Conservation (phyloP, 2,888 invertebrate species). For the Rhodophaea formosa region DNA sequence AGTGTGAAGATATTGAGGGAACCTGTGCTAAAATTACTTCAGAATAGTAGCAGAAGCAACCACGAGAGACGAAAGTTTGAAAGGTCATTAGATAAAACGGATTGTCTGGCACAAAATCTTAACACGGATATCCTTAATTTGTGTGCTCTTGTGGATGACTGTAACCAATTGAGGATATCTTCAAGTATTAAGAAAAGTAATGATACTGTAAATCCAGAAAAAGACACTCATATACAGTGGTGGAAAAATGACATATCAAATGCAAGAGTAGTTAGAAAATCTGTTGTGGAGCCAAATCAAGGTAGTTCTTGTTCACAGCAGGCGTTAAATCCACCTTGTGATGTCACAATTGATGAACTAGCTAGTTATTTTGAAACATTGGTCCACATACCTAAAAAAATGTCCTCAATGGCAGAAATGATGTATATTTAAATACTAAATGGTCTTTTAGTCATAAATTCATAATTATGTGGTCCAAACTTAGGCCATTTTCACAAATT, state of each 20-base stretch:
- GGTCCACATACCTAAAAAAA: slow-evolving; percentile 98
- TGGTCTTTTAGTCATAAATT: slow-evolving; percentile 11
- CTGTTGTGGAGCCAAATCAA: slow-evolving; percentile 46
- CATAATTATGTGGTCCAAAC: slow-evolving; percentile 23
- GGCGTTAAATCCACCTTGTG: slow-evolving; percentile 87
- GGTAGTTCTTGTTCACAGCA: slow-evolving; percentile 88
- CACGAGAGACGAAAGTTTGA: slow-evolving; percentile 35
- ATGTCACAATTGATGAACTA: slow-evolving; percentile 95
- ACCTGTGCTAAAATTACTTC: slow-evolving; percentile 78
- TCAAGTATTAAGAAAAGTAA: slow-evolving; percentile 38
- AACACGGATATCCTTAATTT: slow-evolving; percentile 55
- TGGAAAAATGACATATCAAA: slow-evolving; percentile 51
- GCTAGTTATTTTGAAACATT: slow-evolving; percentile 97
- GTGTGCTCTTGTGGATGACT: slow-evolving; percentile 66
- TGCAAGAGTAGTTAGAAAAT: slow-evolving; percentile 42
- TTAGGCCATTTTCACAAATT: slow-evolving; percentile 7
- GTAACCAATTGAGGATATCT: slow-evolving; percentile 70
- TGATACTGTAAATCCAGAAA: slow-evolving; percentile 31
- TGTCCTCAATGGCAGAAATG: slow-evolving; percentile 99
- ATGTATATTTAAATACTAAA: slow-evolving; percentile 91
- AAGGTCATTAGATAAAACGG: slow-evolving; percentile 33
- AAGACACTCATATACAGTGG: slow-evolving; percentile 53
- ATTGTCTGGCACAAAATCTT: slow-evolving; percentile 30
- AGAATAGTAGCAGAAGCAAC: slow-evolving; percentile 38
- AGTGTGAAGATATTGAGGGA: slow-evolving; percentile 77